phyloP scores from a whole-genome alignment of 2,888 invertebrate genomes.

The Resseliella maxima region DNA sequence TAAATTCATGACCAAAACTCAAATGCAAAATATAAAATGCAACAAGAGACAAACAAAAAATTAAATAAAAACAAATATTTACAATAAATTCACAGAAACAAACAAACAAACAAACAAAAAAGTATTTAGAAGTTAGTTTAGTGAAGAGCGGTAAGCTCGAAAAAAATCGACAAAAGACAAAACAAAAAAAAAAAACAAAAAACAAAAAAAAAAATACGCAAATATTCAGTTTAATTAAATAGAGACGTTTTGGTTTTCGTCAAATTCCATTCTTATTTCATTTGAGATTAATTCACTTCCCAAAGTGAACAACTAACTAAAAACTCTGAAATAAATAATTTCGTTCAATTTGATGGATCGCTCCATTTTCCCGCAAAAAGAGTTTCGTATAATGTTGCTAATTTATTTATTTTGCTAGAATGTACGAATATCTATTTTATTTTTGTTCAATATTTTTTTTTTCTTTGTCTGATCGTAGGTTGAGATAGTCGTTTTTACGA shows the following conservation, averaged over 20 bases:
- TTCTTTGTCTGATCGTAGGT: background rate
- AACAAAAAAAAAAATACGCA: no score
- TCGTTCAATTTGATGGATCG: no score
- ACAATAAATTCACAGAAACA: no score
- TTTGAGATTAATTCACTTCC: no score
- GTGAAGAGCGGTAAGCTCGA: background rate
- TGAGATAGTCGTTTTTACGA: background rate
- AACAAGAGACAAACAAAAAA: background rate
- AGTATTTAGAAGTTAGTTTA: background rate
- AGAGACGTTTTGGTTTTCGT: no score
- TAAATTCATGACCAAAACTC: constrained; percentile 6
- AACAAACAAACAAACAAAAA: background rate
- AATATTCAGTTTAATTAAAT: no score
- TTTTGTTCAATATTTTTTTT: no score
- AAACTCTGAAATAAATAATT: no score
- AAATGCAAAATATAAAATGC: background rate
- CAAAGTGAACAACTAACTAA: no score
- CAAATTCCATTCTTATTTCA: no score
- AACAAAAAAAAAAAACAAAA: background rate
- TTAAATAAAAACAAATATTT: background rate
- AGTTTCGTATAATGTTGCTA: no score
- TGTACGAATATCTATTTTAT: constrained; percentile 9
- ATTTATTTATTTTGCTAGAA: background rate
- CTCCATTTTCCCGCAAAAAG: no score
- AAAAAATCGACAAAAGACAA: background rate